These are phyloP conservation scores for Rhagium mordax DNA, from an alignment of 2,888 invertebrate genomes.

Conservation along the genomic window DNA sequence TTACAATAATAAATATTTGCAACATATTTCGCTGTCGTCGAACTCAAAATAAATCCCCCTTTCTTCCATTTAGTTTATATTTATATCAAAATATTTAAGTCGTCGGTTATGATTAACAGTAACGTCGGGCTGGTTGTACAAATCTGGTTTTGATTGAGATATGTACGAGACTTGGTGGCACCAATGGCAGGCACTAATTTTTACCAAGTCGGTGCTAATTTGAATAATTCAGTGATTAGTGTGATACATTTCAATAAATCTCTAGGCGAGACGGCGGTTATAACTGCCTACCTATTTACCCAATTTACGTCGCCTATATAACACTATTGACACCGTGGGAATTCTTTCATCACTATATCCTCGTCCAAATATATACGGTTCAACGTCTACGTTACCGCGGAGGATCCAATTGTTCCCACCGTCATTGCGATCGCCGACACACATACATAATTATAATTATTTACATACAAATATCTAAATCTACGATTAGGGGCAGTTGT, in stretches of 20 bases:
- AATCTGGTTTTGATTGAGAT: neutral
- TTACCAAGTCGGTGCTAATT: neutral
- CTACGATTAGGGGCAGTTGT: too few species aligned
- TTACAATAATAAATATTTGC: neutral
- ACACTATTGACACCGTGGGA: neutral
- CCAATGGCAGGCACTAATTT: neutral
- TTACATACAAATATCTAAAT: too few species aligned
- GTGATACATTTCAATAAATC: neutral
- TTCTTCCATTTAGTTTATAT: too few species aligned
- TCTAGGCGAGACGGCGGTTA: neutral
- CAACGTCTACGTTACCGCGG: too few species aligned
- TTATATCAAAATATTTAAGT: too few species aligned
- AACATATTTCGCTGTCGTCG: neutral
- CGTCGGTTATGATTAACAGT: neutral
- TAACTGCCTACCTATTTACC: neutral
- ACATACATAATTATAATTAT: too few species aligned
- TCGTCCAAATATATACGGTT: too few species aligned
- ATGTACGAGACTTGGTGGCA: neutral
- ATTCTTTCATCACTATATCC: neutral
- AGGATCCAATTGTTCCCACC: too few species aligned
- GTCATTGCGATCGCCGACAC: too few species aligned
- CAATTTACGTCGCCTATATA: neutral
- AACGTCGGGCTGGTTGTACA: neutral
- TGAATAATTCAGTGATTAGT: neutral
- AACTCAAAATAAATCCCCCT: too few species aligned